Evolutionary conservation across 2,113 vertebrate species (phyloP).

Genomic region (Ammodytes marinus): DNA sequence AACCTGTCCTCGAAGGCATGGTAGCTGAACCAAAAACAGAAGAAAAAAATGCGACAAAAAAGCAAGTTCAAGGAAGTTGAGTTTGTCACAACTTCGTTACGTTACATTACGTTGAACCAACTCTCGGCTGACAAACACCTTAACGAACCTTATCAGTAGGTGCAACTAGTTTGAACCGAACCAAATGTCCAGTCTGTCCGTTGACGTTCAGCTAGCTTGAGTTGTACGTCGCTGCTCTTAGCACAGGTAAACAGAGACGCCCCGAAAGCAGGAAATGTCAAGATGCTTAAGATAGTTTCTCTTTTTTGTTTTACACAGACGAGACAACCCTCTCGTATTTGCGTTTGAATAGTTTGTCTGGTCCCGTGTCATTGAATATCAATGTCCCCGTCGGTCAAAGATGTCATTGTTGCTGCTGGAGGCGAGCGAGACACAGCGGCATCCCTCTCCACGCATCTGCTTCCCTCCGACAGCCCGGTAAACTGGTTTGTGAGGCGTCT

Average conservation of each 20-base stretch:
- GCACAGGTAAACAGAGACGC: conserved; percentile 50
- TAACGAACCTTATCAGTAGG: neutral
- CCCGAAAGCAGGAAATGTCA: conserved; percentile 59
- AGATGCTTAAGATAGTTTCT: conserved; percentile 18
- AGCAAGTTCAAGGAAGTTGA: conserved; percentile 54
- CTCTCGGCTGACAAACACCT: neutral
- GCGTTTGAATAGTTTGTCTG: conserved; percentile 40
- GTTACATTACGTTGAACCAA: neutral
- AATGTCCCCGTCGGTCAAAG: conserved; percentile 40
- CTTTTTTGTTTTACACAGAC: neutral
- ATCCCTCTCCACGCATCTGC: conserved; percentile 49
- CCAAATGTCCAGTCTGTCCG: neutral
- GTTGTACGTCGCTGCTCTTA: neutral
- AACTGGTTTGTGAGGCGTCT: conserved; percentile 47
- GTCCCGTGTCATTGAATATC: conserved; percentile 13
- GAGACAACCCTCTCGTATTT: neutral
- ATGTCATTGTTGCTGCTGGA: conserved; percentile 68
- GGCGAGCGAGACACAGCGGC: conserved; percentile 42
- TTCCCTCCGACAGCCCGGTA: conserved; percentile 19
- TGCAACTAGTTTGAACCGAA: conserved; percentile 14
- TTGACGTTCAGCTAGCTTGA: conserved; percentile 23
- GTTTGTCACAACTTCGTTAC: neutral
- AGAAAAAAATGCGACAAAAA: neutral
- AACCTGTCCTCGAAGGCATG: conserved; percentile 47
- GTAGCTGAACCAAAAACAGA: neutral